Percentiles rank a stretch among this genome's conserved stretches.
phyloP scores from a whole-genome alignment of 2,797 vertebrate genomes.

The Acanthurus lineatus region DNA sequence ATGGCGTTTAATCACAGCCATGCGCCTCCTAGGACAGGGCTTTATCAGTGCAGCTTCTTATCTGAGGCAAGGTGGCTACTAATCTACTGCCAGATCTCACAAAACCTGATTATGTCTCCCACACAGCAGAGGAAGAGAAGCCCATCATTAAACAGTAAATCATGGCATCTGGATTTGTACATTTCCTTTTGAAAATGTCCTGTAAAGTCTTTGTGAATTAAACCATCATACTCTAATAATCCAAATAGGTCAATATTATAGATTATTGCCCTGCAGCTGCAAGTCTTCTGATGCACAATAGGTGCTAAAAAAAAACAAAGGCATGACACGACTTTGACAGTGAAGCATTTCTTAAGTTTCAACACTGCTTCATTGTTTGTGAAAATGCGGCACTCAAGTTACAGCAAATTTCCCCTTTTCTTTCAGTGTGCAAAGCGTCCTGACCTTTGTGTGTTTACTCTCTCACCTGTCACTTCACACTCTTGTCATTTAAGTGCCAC shows the following conservation, averaged over 20 bases:
- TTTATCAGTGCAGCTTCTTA: slow-evolving; percentile 75
- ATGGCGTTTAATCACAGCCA: slow-evolving; percentile 76
- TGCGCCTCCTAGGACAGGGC: slow-evolving; percentile 69
- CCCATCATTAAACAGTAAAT: slow-evolving; percentile 30
- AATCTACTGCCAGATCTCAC: slow-evolving; percentile 79
- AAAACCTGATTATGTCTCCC: slow-evolving; percentile 78
- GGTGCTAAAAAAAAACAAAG: background rate
- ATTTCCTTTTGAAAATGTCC: background rate
- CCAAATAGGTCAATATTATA: background rate
- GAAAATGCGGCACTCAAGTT: slow-evolving; percentile 51
- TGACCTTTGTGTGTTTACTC: slow-evolving; percentile 67
- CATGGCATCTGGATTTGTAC: background rate
- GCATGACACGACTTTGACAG: slow-evolving; percentile 23
- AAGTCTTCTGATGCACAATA: background rate
- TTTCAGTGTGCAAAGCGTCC: slow-evolving; percentile 39
- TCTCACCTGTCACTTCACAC: slow-evolving; percentile 73
- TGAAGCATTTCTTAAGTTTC: slow-evolving; percentile 49
- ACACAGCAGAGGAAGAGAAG: slow-evolving; percentile 25
- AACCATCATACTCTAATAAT: background rate
- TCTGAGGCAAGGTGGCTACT: slow-evolving; percentile 79
- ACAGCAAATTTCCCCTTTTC: slow-evolving; percentile 67
- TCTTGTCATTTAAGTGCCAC: slow-evolving; percentile 69
- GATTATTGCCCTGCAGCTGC: background rate
- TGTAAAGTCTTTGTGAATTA: background rate
- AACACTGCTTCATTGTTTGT: slow-evolving; percentile 36